phyloP scores from a whole-genome alignment of 1,140 invertebrate genomes.

The Cylas formicarius region DNA sequence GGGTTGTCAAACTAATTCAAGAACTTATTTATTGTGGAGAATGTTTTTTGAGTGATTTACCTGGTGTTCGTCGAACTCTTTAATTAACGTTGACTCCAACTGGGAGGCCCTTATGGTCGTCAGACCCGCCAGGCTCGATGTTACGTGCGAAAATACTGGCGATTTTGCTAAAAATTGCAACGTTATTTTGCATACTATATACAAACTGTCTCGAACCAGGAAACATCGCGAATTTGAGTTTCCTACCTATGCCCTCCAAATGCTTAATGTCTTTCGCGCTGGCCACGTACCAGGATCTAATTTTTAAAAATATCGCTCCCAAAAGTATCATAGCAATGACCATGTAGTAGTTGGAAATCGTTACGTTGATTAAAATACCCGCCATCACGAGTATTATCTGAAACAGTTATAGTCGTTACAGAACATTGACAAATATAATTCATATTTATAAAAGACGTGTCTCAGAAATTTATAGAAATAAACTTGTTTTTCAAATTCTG shows the following conservation, averaged over 20 bases:
- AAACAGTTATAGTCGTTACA: conserved; percentile 34
- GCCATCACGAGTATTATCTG: conserved; percentile 51
- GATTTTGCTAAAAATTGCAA: conserved; percentile 48
- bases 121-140: conserved; percentile 37
- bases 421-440: conserved; percentile 20
- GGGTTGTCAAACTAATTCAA: too few species aligned
- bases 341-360: conserved; percentile 67
- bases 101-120: conserved; percentile 41
- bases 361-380: conserved; percentile 60
- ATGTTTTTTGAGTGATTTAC: conserved; percentile 14
- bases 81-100: conserved; percentile 35
- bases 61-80: conserved; percentile 42
- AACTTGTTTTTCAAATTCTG: too few species aligned
- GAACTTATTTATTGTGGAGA: background rate
- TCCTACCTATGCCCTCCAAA: conserved; percentile 48
- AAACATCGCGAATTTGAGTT: conserved; percentile 9
- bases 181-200: background rate
- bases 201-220: background rate
- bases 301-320: conserved; percentile 46
- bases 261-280: conserved; percentile 56
- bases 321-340: conserved; percentile 54
- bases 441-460: conserved; percentile 1
- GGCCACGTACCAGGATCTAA: conserved; percentile 52
- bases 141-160: conserved; percentile 73
- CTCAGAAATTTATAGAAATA: conserved; percentile 5